phyloP scores from a whole-genome alignment of 1,140 invertebrate genomes.

The Trichogramma pretiosum region DNA sequence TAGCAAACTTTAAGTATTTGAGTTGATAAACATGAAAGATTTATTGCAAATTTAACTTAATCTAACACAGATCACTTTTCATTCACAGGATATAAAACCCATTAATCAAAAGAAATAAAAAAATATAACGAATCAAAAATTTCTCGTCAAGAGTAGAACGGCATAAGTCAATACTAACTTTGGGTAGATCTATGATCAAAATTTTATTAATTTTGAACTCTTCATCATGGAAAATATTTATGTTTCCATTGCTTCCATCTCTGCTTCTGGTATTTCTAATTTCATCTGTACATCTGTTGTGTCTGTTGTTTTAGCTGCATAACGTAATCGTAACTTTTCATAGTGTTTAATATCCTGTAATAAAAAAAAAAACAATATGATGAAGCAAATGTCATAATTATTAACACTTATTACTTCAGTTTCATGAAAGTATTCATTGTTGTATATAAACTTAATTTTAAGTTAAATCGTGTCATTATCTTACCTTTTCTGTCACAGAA shows the following conservation, averaged over 20 bases:
- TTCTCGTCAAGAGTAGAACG: too few relatives aligned
- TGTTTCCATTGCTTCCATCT: slow-evolving; percentile 43
- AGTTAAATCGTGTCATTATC: neutral
- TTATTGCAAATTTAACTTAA: too few relatives aligned
- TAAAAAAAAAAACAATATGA: slow-evolving; percentile 12
- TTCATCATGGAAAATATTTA: slow-evolving; percentile 28
- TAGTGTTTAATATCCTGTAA: slow-evolving; percentile 51
- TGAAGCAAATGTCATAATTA: slow-evolving; percentile 6
- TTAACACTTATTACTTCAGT: neutral
- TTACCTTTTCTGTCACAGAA: slow-evolving; percentile 67
- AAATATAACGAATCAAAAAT: too few relatives aligned
- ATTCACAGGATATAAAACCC: too few relatives aligned
- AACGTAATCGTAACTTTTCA: slow-evolving; percentile 49
- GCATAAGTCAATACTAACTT: too few relatives aligned
- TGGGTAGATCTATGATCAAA: too few relatives aligned
- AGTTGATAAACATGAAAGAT: too few relatives aligned
- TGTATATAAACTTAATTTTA: neutral
- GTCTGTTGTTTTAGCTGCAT: slow-evolving; percentile 42
- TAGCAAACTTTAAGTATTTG: too few relatives aligned
- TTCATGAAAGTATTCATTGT: neutral
- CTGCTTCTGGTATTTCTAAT: slow-evolving; percentile 34
- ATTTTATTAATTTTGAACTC: too few relatives aligned
- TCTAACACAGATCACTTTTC: too few relatives aligned
- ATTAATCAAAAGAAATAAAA: too few relatives aligned
- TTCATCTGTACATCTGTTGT: slow-evolving; percentile 34